Conservation (phyloP, 2,888 invertebrate genomes). For the Girardia tigrina region DNA sequence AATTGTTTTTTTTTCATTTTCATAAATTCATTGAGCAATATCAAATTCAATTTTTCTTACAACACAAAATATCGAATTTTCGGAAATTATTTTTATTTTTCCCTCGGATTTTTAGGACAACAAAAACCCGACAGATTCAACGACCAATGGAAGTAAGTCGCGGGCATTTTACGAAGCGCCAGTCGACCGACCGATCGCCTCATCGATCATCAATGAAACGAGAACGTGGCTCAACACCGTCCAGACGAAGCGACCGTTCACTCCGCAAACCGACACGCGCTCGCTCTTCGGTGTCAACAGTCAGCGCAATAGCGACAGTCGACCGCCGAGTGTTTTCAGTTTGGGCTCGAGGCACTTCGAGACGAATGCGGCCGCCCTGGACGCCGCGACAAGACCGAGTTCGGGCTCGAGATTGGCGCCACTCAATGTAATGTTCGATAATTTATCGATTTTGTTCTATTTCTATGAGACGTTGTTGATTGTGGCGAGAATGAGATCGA, state of each 20-base stretch:
- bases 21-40: too few species aligned
- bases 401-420: conserved; percentile 40
- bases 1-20: too few species aligned
- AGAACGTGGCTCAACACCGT: conserved; percentile 54
- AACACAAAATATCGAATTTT: too few species aligned
- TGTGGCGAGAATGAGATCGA: too few species aligned
- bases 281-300: conserved; percentile 58
- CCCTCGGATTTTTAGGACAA: background rate
- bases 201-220: conserved; percentile 47
- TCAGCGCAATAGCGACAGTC: conserved; percentile 39
- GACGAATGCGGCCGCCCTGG: conserved; percentile 32
- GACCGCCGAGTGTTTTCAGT: conserved; percentile 50
- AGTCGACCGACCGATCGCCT: conserved; percentile 42
- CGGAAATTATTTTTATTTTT: background rate
- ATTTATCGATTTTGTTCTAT: too few species aligned
- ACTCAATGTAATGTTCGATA: conserved; percentile 15
- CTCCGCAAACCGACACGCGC: conserved; percentile 66
- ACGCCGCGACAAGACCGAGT: conserved; percentile 45
- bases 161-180: conserved; percentile 46
- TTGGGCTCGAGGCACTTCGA: conserved; percentile 48
- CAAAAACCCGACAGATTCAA: background rate
- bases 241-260: conserved; percentile 69
- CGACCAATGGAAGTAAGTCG: background rate
- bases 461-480: too few species aligned
- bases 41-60: too few species aligned